Percentiles rank a stretch among this genome's conserved stretches.
These are phyloP conservation scores for Schizaphis graminum DNA, from an alignment of 2,888 invertebrate genomes.

Conservation along the genomic window DNA sequence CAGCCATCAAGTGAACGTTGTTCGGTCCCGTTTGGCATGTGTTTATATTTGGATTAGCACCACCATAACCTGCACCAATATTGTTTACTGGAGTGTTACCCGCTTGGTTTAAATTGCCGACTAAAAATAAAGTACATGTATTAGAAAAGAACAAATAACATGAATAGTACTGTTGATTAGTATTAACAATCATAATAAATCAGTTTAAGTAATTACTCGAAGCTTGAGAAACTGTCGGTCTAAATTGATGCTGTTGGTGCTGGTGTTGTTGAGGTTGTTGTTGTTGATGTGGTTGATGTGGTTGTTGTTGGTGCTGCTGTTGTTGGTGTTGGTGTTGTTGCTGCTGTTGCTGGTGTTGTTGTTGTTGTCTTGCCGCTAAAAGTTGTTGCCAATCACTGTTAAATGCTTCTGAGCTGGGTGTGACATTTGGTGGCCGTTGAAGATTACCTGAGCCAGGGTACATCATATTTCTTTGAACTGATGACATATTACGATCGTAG, in stretches of 20 bases:
- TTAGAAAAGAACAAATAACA: neutral
- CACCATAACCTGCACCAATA: conserved; percentile 34
- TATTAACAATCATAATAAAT: neutral
- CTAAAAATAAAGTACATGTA: conserved; percentile 18
- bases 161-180: neutral
- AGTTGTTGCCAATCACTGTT: conserved; percentile 67
- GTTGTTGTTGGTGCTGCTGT: neutral
- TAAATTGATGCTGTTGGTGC: conserved; percentile 55
- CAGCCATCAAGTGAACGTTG: conserved; percentile 58
- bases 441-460: conserved; percentile 34
- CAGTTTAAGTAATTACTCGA: conserved; percentile 50
- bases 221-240: conserved; percentile 49
- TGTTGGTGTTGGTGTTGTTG: conserved; percentile 25
- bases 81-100: conserved; percentile 36
- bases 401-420: conserved; percentile 59
- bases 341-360: conserved; percentile 66
- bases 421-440: conserved; percentile 62
- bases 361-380: conserved; percentile 65
- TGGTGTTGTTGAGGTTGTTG: conserved; percentile 52
- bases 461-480: conserved; percentile 61
- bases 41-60: conserved; percentile 53
- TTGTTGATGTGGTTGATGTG: conserved; percentile 48
- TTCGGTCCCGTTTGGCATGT: conserved; percentile 43
- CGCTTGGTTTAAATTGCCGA: conserved; percentile 48
- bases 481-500: conserved; percentile 54